phyloP scores from a whole-genome alignment of 2,113 vertebrate species.

The Alligator sinensis region DNA sequence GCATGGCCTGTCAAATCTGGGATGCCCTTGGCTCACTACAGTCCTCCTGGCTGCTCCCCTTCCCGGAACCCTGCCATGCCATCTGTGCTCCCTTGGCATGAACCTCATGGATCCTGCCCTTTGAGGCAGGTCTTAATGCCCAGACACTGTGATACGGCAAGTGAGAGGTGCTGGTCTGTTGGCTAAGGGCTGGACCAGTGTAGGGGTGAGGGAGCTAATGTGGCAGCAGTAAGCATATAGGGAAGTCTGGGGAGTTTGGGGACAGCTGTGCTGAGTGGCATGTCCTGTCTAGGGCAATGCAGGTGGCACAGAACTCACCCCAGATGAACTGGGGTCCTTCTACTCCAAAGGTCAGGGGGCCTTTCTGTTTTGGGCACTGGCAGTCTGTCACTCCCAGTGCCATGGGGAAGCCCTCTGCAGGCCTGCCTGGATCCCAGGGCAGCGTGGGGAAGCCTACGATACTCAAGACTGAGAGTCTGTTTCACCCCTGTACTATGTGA shows the following conservation, averaged over 20 bases:
- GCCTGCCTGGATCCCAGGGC: background rate
- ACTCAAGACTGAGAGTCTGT: background rate
- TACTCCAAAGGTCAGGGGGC: background rate
- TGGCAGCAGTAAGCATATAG: accelerated
- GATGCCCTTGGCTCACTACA: background rate
- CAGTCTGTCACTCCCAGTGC: background rate
- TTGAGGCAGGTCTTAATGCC: background rate
- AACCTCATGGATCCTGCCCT: background rate
- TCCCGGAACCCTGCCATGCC: background rate
- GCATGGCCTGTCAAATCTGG: background rate
- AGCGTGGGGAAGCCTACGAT: background rate
- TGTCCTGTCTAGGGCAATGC: too few species aligned
- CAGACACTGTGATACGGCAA: background rate
- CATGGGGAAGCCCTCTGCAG: background rate
- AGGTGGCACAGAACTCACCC: background rate
- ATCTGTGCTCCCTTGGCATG: background rate
- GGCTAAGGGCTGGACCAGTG: background rate
- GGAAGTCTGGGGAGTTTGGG: accelerated
- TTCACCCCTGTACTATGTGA: background rate
- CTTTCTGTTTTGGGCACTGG: background rate
- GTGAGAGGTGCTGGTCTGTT: accelerated
- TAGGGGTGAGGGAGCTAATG: background rate
- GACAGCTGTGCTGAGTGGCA: too few species aligned
- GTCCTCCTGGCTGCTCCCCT: background rate
- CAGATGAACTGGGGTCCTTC: background rate